Percentiles rank a stretch among this genome's conserved stretches.
Conservation (phyloP, 1,140 invertebrate species). For the Leucophenga varia region DNA sequence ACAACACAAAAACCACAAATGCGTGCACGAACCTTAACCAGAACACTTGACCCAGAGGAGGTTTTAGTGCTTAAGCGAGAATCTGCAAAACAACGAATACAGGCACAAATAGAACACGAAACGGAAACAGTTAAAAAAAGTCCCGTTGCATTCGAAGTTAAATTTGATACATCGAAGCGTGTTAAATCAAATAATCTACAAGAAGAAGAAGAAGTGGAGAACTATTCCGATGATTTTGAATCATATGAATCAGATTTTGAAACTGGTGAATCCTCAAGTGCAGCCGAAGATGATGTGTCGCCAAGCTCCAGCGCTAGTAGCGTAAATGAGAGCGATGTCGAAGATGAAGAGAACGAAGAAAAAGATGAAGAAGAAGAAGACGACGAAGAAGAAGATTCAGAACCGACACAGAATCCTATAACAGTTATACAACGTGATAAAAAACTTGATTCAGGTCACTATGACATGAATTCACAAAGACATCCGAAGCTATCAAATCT, state of each 20-base stretch:
- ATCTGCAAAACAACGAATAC: constrained; percentile 33
- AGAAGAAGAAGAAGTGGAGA: constrained; percentile 30
- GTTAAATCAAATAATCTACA: background rate
- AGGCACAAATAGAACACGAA: constrained; percentile 17
- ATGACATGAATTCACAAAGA: constrained; percentile 60
- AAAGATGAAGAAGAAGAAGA: constrained; percentile 13
- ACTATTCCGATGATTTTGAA: constrained; percentile 61
- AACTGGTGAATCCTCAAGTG: constrained; percentile 36
- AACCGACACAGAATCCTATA: constrained; percentile 43
- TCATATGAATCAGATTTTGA: constrained; percentile 63
- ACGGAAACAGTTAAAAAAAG: constrained; percentile 8
- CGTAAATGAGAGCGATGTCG: constrained; percentile 15
- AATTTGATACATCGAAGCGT: constrained; percentile 29
- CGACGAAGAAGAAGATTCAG: constrained; percentile 38
- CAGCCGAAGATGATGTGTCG: constrained; percentile 27
- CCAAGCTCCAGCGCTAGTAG: too few relatives aligned
- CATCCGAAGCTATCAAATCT: constrained; percentile 36
- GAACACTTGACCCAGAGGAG: constrained; percentile 47
- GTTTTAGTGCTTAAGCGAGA: constrained; percentile 41
- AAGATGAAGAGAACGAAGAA: constrained; percentile 12
- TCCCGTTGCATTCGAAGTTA: constrained; percentile 49
- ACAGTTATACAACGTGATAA: constrained; percentile 47
- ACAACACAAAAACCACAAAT: background rate
- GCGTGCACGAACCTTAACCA: constrained; percentile 29
- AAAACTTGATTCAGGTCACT: constrained; percentile 67